Evolutionary conservation across 30 jellyfish, hydroid and myxozoan species (phyloP), one percentile per base, ranked within the genome.

Genomic region (Catostylus mosaicus): DNA sequence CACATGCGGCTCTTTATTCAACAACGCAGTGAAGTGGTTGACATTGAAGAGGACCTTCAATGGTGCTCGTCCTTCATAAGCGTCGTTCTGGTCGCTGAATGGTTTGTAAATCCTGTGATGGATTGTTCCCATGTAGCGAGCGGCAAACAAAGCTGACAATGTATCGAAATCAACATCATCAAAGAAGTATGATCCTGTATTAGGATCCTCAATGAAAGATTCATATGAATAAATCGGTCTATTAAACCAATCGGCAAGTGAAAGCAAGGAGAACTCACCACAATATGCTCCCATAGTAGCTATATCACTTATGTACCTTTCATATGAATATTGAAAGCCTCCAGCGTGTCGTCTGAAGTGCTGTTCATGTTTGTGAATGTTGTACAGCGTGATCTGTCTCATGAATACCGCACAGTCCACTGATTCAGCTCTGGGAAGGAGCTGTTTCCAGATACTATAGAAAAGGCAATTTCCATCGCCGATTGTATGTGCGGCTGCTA

Each of bases 401-500:
- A 64, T 23, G 48, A 64, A 64, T 31, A 7, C 26, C 12, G 76
- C 76, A 8, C 29, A 14, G 7, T 64, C 10, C 10, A 7, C 22
- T 27, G 29, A 8, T 23, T 7, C 10, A 8, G 50, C 7, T 7
- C 50, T 6, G 26, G 26, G 23, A n/a, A n/a, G n/a, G n/a, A 64
- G 50, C 22, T 64, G 76, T 31, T 64, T 64, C 76, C 76, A 64
- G 9, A 64, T 64, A 47, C 23, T 23, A 29, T 64, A 29, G 48
- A 64, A 11, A 3, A 64, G 76, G 76, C 76, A 64, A 31, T 31
- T 64, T 52, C 76, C 76, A 64, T 64, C 76, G 23, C 76, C 76
- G 3, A 23, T 3, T 5, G 76, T 64, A 19, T 27, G 24, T 7
- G 26, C 76, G 3, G 76, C 50, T 8, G 6, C 6, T 22, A 64